These are phyloP conservation scores for Dione vanillae DNA, from an alignment of 2,888 invertebrate species.

Conservation along the genomic window DNA sequence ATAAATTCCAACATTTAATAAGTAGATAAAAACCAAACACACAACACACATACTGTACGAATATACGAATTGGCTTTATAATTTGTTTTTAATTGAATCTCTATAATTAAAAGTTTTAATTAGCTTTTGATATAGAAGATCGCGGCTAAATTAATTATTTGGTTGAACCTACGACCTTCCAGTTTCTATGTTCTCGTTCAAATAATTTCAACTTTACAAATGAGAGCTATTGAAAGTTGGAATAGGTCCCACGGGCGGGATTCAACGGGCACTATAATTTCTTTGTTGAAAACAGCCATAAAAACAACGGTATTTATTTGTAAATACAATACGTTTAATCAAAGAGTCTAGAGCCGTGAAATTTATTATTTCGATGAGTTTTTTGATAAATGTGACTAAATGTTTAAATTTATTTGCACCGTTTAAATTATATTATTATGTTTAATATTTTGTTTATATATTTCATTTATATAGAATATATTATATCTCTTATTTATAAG, in stretches of 20 bases:
- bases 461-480: too few species aligned
- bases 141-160: conserved; percentile 18
- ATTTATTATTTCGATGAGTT: too few species aligned
- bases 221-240: conserved; percentile 41
- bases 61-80: conserved; percentile 4
- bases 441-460: background rate
- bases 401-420: background rate
- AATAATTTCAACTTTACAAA: conserved; percentile 38
- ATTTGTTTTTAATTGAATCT: background rate
- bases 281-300: conserved; percentile 38
- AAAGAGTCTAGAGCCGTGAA: background rate
- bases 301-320: conserved; percentile 34
- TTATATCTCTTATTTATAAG: too few species aligned
- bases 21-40: background rate
- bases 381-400: conserved; percentile 9
- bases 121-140: conserved; percentile 8
- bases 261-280: conserved; percentile 34
- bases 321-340: conserved; percentile 24
- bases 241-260: conserved; percentile 33
- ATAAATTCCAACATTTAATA: too few species aligned
- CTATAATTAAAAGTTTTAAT: conserved; percentile 23
- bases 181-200: conserved; percentile 24
- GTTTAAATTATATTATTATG: background rate
- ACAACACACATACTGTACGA: background rate
- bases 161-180: conserved; percentile 6